Percentiles rank a stretch among this genome's conserved stretches.
phyloP scores from a whole-genome alignment of 2,888 invertebrate species.

The Cinara cedri region DNA sequence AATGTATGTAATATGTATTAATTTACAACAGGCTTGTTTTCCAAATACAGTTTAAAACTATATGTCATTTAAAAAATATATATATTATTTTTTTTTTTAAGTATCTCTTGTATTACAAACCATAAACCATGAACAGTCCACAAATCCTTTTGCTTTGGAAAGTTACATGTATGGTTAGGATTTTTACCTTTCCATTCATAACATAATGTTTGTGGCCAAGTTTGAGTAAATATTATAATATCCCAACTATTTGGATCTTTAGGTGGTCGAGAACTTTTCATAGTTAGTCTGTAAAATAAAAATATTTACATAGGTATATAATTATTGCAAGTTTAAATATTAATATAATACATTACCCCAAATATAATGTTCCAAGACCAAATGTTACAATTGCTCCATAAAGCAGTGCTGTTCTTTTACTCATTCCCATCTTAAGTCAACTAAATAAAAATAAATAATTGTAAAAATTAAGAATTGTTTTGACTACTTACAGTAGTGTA shows the following conservation, averaged over 20 bases:
- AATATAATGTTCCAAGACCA: slow-evolving; percentile 37
- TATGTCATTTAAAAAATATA: too few species aligned
- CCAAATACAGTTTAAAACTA: too few species aligned
- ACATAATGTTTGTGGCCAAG: slow-evolving; percentile 79
- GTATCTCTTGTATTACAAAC: too few species aligned
- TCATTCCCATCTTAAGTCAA: slow-evolving; percentile 26
- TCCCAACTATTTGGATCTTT: slow-evolving; percentile 69
- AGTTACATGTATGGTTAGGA: slow-evolving; percentile 68
- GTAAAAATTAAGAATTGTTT: too few species aligned
- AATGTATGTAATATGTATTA: too few species aligned
- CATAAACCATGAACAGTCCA: slow-evolving; percentile 86
- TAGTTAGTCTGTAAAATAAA: slow-evolving; percentile 28
- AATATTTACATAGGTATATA: neutral
- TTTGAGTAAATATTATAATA: slow-evolving; percentile 78
- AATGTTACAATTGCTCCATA: slow-evolving; percentile 34
- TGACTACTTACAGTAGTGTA: too few species aligned
- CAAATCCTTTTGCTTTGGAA: slow-evolving; percentile 69
- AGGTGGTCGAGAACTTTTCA: slow-evolving; percentile 14
- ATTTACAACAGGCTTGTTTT: too few species aligned
- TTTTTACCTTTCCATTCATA: slow-evolving; percentile 67
- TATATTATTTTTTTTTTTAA: too few species aligned
- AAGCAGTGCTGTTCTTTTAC: slow-evolving; percentile 33
- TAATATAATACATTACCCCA: slow-evolving; percentile 40
- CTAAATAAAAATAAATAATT: too few species aligned
- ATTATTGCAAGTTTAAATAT: neutral